Base-by-base conservation (phyloP, 2,797 vertebrate genomes). In the Peromyscus eremicus region DNA sequence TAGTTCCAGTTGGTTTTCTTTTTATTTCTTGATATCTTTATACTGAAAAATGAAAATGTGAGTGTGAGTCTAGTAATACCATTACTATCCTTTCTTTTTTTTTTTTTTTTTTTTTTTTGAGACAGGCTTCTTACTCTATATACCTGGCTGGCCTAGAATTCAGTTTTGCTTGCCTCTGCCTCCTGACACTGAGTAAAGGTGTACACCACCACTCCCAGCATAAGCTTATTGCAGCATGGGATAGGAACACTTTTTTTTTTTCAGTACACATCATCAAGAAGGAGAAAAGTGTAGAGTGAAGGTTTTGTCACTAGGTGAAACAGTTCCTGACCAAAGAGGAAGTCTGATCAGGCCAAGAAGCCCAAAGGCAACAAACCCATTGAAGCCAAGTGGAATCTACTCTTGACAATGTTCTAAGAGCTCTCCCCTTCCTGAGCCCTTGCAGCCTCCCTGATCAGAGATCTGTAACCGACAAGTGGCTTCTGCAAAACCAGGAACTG, bases 1-100 rank as follows among this genome's bases (percentile, higher is more conserved):
- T 17, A 52, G 13, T 6, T 49, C 76, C 8, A 2, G 6, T 9
- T 77, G 9, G 49, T 3, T 49, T 49, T 46, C 5, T 29, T 77
- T 32, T 29, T 76, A 16, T 49, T 49, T 77, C 14, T 49, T 52
- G 0, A 27, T 29, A 10, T 55, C 16, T 68, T 19, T 27, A 52
- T 23, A 40, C 82, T 73, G 11, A 12, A 86, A 96, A 96, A 76
- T 77, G n/a, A 91, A 92, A 90, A 89, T 43, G 55, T 23, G 13
- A 40, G 2, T 43, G 55, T 23, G 13, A 40, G 2, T 32, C 1
- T 27, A 64, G 27, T 55, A 46, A 85, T 46, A 19, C 7, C 17
- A 43, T 5, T 17, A 79, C 11, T 70, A 9, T 66, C 4, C 27
- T 23, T 40, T 79, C 57, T 32, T 55, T 87, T 76, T 55, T 29